Evolutionary conservation across 2,888 invertebrate species (phyloP), one percentile per base, ranked within the genome.

Genomic region (Pristionchus maxplancki): DNA sequence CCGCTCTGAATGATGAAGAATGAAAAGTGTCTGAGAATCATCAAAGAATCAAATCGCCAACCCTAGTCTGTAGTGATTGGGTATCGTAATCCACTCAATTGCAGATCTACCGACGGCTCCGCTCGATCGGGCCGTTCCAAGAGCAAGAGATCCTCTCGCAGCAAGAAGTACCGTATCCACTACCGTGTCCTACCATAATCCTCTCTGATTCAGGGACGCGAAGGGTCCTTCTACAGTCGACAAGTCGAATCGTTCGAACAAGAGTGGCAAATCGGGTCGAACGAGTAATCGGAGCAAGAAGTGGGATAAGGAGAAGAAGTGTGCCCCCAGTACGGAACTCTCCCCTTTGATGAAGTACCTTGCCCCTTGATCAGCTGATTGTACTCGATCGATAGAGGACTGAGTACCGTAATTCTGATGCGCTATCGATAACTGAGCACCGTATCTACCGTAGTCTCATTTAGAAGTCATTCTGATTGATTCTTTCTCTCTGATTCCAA

Each of bases 121-220:
- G 78, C 40, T 48, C 78, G 44, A n/a, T 44, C 40, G 8, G 67
- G 67, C 2, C 31, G 17, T 13, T 31, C 31, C 67, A 67, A 67
- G 64, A 31, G 9, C 44, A 78, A 78, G 78, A 78, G 48, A 78
- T 78, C 78, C 24, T 78, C 78, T 24, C 44, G 78, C 44, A 78
- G 48, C 78, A 78, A 78, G 78, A 78, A 40, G 78, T 78, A 48
- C 44, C 24, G 44, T 78, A 78, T 8, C 71, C 5, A 15, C 15
- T 11, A 67, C 24, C 31, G 15, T 24, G n/a, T 5, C 28, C 44
- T 44, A 78, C 44, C 78, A 28, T 28, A 48, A 44, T 3, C 67
- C 1, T 13, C 15, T 28, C 48, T 74, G 28, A 24, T 78, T 31
- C 44, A 78, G 78, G 78, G 78, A 78, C n/a, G 3, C 44, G 8